These are phyloP conservation scores for Ctenomys sociabilis DNA, from an alignment of 2,113 vertebrate species.

Conservation along the genomic window DNA sequence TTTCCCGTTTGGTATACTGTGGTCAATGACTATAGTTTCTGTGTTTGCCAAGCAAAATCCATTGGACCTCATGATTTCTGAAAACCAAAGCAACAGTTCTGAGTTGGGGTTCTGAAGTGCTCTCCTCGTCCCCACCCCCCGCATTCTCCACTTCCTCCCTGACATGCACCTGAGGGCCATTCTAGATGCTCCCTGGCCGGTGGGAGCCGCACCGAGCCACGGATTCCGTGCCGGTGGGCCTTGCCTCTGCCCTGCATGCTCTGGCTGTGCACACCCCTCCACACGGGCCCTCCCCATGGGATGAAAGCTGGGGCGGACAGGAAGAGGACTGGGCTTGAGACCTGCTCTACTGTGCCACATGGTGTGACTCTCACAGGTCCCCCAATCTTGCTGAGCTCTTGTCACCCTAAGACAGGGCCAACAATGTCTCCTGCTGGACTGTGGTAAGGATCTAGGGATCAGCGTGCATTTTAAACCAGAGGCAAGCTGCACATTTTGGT, in stretches of 20 bases:
- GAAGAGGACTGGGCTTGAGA: too few relatives aligned
- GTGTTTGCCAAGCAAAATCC: constrained; percentile 99
- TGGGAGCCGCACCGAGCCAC: accelerated
- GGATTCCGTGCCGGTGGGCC: background rate
- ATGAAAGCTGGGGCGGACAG: background rate
- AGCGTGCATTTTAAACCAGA: background rate
- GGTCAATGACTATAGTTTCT: constrained; percentile 97
- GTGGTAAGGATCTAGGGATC: background rate
- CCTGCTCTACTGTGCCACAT: accelerated
- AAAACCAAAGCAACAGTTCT: constrained; percentile 48
- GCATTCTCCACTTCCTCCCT: too few relatives aligned
- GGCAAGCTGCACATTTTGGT: background rate
- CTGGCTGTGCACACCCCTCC: background rate
- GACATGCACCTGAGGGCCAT: background rate
- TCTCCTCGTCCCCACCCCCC: background rate
- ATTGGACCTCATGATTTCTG: constrained; percentile 99
- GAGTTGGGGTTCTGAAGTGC: background rate
- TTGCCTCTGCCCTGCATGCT: background rate
- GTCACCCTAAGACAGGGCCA: background rate
- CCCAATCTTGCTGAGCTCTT: background rate
- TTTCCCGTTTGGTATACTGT: constrained; percentile 91
- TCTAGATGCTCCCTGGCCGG: background rate
- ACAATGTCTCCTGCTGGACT: accelerated
- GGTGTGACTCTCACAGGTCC: accelerated
- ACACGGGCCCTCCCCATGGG: accelerated